Evolutionary conservation across 2,797 vertebrate genomes (phyloP), one percentile per base, ranked within the genome.

Genomic region (Brachymystax lenok): DNA sequence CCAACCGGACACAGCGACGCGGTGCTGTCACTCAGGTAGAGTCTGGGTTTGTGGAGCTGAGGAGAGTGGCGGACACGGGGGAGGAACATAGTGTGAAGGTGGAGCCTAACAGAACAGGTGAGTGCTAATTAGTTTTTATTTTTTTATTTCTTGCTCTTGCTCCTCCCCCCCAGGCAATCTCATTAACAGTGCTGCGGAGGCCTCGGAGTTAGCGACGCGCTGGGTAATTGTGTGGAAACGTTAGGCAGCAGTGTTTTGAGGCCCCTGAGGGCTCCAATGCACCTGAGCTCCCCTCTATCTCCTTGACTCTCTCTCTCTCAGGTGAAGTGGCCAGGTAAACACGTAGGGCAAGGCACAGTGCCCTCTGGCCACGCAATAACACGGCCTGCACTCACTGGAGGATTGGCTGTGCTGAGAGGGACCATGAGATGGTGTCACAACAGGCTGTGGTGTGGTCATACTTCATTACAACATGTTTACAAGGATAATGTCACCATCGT

Each of bases 261-360:
- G 88, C 88, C 87, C 86, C 86, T 0, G 61, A 82, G 90, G 89
- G 74, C 76, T 67, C 81, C 71, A 0, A 80, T 86, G 90, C 94
- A 95, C 93, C 93, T 94, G 93, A 82, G 87, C 91, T 85, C 80
- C 76, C 68, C 81, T 88, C 82, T 83, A 77, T 86, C 80, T 92
- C 92, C 93, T 90, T 86, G 87, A 83, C 90, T 92, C 89, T 10
- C 85, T 85, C 87, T 80, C 93, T 95, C 94, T 91, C 88, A 94
- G 94, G 94, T 93, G 89, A 89, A 91, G 75, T 89, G 92, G 88
- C 91, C 93, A 91, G 90, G 94, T 95, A 94, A 94, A 95, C 94
- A 95, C 85, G 87, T 85, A 86, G 28, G 12, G 27, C 54, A 14
- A 10, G 17, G 19, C 63, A 28, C 59, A 12, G 63, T 17, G 46